Evolutionary conservation across 2,888 invertebrate species (phyloP).

Genomic region (Lasioglossum leucozonium): DNA sequence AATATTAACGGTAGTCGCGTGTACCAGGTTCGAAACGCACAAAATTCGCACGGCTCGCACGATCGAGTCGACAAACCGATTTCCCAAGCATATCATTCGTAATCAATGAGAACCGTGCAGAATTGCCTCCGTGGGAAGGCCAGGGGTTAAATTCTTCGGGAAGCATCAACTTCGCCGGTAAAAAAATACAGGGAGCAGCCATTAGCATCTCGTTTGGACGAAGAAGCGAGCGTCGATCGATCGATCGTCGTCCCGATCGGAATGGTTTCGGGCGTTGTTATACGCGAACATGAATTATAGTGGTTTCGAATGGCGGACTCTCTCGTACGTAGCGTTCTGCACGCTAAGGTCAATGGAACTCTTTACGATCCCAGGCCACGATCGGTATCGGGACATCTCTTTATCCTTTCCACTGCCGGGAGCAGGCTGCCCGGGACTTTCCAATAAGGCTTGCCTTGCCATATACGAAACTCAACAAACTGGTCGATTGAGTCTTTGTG

Average conservation of each 20-base stretch:
- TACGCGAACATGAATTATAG: background rate
- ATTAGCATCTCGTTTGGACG: background rate
- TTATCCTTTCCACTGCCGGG: constrained; percentile 40
- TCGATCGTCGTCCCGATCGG: background rate
- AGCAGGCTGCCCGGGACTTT: constrained; percentile 32
- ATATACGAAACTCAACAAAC: constrained; percentile 80
- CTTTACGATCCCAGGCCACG: constrained; percentile 53
- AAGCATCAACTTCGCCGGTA: background rate
- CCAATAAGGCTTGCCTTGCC: constrained; percentile 71
- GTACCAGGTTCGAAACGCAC: background rate
- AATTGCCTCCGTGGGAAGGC: background rate
- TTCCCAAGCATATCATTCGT: background rate
- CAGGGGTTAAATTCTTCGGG: background rate
- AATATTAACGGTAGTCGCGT: too few relatives aligned
- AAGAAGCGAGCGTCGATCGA: background rate
- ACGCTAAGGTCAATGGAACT: constrained; percentile 67
- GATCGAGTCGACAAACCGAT: background rate
- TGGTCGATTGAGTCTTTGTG: constrained; percentile 75
- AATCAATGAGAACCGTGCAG: background rate
- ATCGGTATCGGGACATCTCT: constrained; percentile 57
- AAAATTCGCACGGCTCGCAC: background rate
- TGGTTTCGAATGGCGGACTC: background rate
- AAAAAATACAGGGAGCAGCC: background rate
- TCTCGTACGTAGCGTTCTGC: background rate
- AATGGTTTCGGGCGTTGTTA: background rate